A percentile compares a stretch with the other conserved stretches of the same genome.
phyloP scores from a whole-genome alignment of 30 jellyfish, hydroid and myxozoan species.

The Nemopilema nomurai region DNA sequence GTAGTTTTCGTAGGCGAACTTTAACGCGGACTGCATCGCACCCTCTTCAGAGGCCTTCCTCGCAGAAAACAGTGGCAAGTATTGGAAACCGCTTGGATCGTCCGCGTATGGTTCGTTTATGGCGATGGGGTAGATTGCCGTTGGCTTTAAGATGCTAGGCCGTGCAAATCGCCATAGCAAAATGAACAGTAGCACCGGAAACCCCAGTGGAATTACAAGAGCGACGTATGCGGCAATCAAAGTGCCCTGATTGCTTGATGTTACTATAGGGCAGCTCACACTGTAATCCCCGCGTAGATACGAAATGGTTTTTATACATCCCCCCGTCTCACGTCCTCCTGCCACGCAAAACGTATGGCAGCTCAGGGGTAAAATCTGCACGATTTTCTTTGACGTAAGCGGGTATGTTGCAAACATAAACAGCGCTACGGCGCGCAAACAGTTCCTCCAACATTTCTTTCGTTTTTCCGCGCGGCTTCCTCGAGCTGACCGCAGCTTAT shows the following conservation, averaged over 20 bases:
- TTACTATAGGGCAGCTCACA: constrained; percentile 8
- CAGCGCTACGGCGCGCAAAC: constrained; percentile 4
- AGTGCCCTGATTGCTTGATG: neutral
- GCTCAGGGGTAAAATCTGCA: constrained; percentile 19
- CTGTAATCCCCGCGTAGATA: constrained; percentile 32
- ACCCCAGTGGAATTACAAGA: constrained; percentile 22
- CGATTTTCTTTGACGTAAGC: constrained; percentile 16
- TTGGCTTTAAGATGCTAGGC: constrained; percentile 4
- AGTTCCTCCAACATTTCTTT: neutral
- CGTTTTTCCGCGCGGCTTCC: neutral
- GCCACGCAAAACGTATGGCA: constrained; percentile 21
- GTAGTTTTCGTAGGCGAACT: constrained; percentile 30
- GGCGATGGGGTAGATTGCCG: neutral
- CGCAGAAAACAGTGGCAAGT: too few species aligned
- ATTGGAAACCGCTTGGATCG: neutral
- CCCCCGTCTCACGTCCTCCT: neutral
- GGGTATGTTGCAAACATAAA: constrained; percentile 43
- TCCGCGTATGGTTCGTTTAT: neutral
- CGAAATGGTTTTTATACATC: constrained; percentile 7
- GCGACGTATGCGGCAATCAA: constrained; percentile 26
- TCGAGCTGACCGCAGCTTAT: neutral
- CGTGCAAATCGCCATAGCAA: neutral
- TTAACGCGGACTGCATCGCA: constrained; percentile 7
- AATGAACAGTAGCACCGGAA: constrained; percentile 14
- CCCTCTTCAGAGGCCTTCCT: neutral